Conservation (phyloP, 2,888 invertebrate species). For the Tipula lateralis region DNA sequence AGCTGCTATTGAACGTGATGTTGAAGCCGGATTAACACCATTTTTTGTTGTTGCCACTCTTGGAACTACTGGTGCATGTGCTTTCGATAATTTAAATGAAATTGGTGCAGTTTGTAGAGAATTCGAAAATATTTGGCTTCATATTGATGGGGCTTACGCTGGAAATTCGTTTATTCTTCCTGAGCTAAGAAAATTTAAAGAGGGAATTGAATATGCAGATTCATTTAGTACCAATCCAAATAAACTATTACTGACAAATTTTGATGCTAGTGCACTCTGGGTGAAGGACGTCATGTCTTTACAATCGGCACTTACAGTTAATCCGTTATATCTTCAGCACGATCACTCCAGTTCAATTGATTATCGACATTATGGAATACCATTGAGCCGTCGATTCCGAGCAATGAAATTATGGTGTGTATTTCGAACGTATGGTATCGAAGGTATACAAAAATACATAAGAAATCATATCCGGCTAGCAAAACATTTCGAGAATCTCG, state of each 20-base stretch:
- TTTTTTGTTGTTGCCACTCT: conserved; percentile 79
- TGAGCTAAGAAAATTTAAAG: conserved; percentile 63
- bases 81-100: conserved; percentile 76
- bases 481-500: conserved; percentile 65
- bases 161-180: conserved; percentile 83
- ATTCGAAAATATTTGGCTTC: conserved; percentile 69
- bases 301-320: conserved; percentile 78
- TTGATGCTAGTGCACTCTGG: conserved; percentile 84
- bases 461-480: conserved; percentile 75
- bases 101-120: conserved; percentile 66
- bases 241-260: conserved; percentile 80
- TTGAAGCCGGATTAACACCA: conserved; percentile 68
- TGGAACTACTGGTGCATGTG: conserved; percentile 78
- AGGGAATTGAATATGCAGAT: conserved; percentile 68
- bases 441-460: conserved; percentile 76
- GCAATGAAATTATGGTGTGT: conserved; percentile 88
- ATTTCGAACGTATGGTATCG: conserved; percentile 71
- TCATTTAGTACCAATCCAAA: conserved; percentile 87
- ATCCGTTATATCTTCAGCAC: conserved; percentile 80
- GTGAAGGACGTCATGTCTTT: conserved; percentile 69
- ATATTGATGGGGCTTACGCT: conserved; percentile 84
- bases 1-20: conserved; percentile 65
- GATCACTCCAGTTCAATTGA: conserved; percentile 69
- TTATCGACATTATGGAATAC: conserved; percentile 81
- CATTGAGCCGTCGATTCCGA: conserved; percentile 76